Evolutionary conservation across 2,888 invertebrate species (phyloP), one percentile per base, ranked within the genome.

Genomic region (Tortrix viridana): DNA sequence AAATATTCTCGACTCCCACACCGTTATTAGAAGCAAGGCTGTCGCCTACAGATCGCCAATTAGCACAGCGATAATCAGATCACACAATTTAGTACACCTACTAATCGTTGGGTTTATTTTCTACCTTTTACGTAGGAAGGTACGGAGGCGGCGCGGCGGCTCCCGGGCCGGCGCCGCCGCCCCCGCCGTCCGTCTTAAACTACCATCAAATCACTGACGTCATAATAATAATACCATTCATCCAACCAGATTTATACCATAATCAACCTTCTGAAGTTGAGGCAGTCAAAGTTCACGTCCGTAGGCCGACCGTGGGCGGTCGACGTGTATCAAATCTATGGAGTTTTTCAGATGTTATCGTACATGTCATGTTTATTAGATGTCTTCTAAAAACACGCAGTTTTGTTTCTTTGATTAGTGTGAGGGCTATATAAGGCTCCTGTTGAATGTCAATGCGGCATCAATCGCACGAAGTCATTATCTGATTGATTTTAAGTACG

Each of bases 41-140:
- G 65, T 72, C 75, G 73, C 82, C 83, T 79, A 80, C 82, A 52
- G 57, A 52, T 53, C 46, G 43, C 53, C 71, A 73, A 74, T 75
- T 77, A 72, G 71, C 65, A 52, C 53, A 70, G 73, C 67, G 74
- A 72, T 74, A 75, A 75, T 75, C 73, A 71, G 74, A 71, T 71
- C 73, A 67, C 67, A 65, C 54, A 55, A 23, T 59, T 60, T 60
- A 50, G 60, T 60, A 38, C 59, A 60, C 32, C 59, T 62, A 62
- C 63, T 58, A 63, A 63, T 58, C 57, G 57, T 52, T 53, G 58
- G 32, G 47, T 32, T 41, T 44, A 60, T 60, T 53, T 50, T 26
- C 26, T 49, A 50, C 48, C 38, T 55, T 18, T 43, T 46, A 57
- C 37, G 60, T 58, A 57, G 50, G 53, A 22, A 18, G 55, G 54